These are phyloP conservation scores for Adoxophyes honmai DNA, from an alignment of 1,140 invertebrate genomes.

Conservation along the genomic window DNA sequence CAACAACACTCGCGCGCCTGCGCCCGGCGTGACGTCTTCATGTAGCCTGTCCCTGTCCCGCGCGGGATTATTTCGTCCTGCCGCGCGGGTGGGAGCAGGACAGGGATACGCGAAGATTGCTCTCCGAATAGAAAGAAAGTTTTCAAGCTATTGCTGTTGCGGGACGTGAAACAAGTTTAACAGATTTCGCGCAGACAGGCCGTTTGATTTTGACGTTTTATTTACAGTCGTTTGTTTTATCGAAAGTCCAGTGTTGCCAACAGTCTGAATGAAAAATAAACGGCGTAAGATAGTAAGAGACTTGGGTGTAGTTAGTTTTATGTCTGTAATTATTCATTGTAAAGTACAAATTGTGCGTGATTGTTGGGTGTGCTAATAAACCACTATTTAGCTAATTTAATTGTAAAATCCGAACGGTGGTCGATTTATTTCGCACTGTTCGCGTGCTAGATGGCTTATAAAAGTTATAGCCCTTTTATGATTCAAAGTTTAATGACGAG, in stretches of 20 bases:
- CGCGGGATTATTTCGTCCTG: conserved; percentile 29
- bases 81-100: conserved; percentile 38
- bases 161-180: conserved; percentile 68
- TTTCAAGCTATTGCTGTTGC: conserved; percentile 54
- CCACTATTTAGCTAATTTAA: too few species aligned
- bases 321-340: too few species aligned
- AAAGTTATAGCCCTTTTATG: too few species aligned
- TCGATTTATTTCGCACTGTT: too few species aligned
- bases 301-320: too few species aligned
- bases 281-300: too few species aligned
- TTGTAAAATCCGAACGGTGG: too few species aligned
- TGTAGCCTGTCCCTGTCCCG: conserved; percentile 54
- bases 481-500: too few species aligned
- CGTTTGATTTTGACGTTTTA: conserved; percentile 62
- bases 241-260: not conserved
- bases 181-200: conserved; percentile 65
- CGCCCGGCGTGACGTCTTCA: conserved; percentile 71
- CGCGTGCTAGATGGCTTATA: too few species aligned
- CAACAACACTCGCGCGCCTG: conserved; percentile 67
- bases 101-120: conserved; percentile 35
- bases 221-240: conserved; percentile 26
- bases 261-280: too few species aligned
- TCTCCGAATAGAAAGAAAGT: conserved; percentile 66
- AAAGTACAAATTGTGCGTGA: too few species aligned
- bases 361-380: too few species aligned